Conservation (phyloP, 2,888 invertebrate genomes). For the Eurois occulta region DNA sequence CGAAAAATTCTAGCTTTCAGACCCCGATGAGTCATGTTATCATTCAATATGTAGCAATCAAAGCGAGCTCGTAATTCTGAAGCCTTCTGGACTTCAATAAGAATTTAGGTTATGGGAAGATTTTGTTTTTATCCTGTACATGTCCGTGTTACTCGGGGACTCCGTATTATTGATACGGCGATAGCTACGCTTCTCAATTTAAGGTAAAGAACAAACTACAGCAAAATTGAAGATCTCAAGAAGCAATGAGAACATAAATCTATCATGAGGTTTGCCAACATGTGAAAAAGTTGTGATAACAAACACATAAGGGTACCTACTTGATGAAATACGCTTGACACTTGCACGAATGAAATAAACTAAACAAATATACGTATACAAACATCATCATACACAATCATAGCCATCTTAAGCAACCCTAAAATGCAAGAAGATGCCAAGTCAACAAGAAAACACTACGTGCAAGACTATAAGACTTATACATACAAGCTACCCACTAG, state of each 20-base stretch:
- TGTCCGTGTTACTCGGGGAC: not conserved
- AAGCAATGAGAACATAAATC: not conserved
- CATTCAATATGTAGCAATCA: no score
- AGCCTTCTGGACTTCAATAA: no score
- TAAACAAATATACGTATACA: not conserved
- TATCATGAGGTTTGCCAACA: not conserved
- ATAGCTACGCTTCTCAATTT: not conserved
- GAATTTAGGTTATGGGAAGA: no score
- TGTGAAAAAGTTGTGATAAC: not conserved
- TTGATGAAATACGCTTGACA: conserved; percentile 6
- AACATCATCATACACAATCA: conserved; percentile 8
- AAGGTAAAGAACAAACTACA: not conserved
- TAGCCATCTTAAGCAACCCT: not conserved
- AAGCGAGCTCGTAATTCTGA: no score
- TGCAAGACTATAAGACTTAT: not conserved
- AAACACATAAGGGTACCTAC: not conserved
- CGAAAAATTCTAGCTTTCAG: no score
- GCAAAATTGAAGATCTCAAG: not conserved
- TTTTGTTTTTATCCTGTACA: no score
- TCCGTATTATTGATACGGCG: not conserved
- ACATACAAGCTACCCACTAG: not conserved
- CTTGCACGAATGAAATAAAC: conserved; percentile 22
- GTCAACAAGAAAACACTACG: conserved; percentile 19
- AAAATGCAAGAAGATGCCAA: conserved; percentile 35
- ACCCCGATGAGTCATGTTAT: no score